These are phyloP conservation scores for Odontocerum albicorne DNA, from an alignment of 2,888 invertebrate genomes.

Conservation along the genomic window DNA sequence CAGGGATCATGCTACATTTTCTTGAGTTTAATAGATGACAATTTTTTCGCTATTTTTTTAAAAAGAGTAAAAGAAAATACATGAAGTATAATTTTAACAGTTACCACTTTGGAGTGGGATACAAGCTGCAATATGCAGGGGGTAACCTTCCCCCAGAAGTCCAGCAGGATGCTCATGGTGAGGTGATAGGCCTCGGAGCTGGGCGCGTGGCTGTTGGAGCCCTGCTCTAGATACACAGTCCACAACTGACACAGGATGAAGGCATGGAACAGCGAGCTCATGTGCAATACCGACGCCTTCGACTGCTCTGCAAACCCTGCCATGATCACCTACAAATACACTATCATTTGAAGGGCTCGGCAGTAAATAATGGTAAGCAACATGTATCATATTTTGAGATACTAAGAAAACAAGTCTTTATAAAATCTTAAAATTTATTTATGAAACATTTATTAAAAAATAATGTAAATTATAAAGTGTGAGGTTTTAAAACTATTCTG, in stretches of 20 bases:
- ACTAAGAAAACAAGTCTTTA: too few species aligned
- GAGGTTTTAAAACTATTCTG: too few species aligned
- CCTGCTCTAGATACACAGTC: conserved; percentile 96
- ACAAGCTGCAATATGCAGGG: conserved; percentile 93
- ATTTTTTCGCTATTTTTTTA: too few species aligned
- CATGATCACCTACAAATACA: conserved; percentile 86
- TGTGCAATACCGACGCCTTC: conserved; percentile 88
- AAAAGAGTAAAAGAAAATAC: too few species aligned
- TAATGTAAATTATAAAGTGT: too few species aligned
- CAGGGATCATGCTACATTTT: too few species aligned
- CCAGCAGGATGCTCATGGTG: conserved; percentile 82
- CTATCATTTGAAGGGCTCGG: too few species aligned
- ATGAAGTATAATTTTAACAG: too few species aligned
- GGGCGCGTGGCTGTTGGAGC: conserved; percentile 67
- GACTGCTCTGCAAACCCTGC: conserved; percentile 96
- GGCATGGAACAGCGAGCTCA: conserved; percentile 96
- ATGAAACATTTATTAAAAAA: background rate
- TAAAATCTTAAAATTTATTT: too few species aligned
- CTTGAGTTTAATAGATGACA: too few species aligned
- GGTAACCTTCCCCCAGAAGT: conserved; percentile 99
- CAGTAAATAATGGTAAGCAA: too few species aligned
- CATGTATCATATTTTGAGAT: too few species aligned
- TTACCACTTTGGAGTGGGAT: conserved; percentile 86
- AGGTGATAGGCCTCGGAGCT: conserved; percentile 72
- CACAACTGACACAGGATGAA: conserved; percentile 98